Conservation (phyloP, 2,113 vertebrate species). For the Tretioscincus oriximinensis region DNA sequence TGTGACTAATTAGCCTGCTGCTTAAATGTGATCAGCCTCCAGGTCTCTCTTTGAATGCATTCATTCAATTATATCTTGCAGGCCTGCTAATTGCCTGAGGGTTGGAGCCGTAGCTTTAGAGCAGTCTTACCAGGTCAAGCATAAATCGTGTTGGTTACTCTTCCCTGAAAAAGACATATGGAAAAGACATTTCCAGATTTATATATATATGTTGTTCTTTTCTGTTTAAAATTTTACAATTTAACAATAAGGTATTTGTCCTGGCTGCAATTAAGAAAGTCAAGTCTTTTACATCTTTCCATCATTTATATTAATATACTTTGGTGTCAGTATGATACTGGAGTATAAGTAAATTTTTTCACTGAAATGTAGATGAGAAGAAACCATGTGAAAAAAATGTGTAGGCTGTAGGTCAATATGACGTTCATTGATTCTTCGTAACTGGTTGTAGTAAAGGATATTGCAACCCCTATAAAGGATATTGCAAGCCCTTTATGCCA, state of each 20-base stretch:
- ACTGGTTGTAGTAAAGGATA: too few species aligned
- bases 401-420: too few species aligned
- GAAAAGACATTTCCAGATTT: not conserved
- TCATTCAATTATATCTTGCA: constrained; percentile 11
- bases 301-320: too few species aligned
- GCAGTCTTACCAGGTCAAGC: constrained; percentile 5
- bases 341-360: not conserved
- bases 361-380: not conserved
- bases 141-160: not conserved
- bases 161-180: not conserved
- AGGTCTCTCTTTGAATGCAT: not conserved
- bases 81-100: constrained; percentile 25
- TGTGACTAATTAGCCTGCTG: constrained; percentile 36
- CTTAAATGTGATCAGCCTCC: not conserved
- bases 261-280: too few species aligned
- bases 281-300: not conserved
- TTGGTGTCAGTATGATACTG: not conserved
- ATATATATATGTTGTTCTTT: fast-evolving
- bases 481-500: not conserved
- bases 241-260: too few species aligned
- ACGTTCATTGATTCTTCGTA: not conserved
- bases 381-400: not conserved
- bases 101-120: constrained; percentile 19
- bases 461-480: not conserved
- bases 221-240: not conserved